phyloP scores from a whole-genome alignment of 1,140 invertebrate species.

The Catajapyx aquilonaris region DNA sequence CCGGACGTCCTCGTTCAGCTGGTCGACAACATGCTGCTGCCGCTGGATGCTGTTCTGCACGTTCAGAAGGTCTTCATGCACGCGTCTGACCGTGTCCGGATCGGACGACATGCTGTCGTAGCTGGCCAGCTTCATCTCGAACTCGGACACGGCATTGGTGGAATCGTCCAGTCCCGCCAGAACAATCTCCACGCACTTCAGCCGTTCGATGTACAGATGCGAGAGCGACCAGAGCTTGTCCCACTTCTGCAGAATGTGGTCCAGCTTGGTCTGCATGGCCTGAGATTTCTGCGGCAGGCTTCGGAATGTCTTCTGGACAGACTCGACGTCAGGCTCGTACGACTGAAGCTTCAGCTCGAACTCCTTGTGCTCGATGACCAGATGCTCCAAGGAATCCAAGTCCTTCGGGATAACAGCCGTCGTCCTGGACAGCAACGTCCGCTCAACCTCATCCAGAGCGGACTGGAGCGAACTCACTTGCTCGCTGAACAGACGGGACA shows the following conservation, averaged over 20 bases:
- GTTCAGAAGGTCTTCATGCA: constrained; percentile 48
- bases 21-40: constrained; percentile 70
- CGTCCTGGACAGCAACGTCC: constrained; percentile 55
- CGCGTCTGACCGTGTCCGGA: constrained; percentile 45
- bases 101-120: constrained; percentile 66
- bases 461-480: constrained; percentile 58
- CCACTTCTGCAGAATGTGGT: constrained; percentile 75
- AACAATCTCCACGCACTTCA: constrained; percentile 81
- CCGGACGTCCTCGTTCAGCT: constrained; percentile 71
- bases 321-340: constrained; percentile 44
- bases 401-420: constrained; percentile 61
- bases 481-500: constrained; percentile 63
- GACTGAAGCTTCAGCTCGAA: constrained; percentile 46
- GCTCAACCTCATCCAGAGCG: constrained; percentile 63
- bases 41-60: constrained; percentile 61
- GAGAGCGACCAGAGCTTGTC: constrained; percentile 70
- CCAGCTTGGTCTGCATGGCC: constrained; percentile 68
- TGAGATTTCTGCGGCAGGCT: constrained; percentile 67
- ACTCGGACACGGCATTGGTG: constrained; percentile 64
- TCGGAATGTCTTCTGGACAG: constrained; percentile 59
- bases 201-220: constrained; percentile 62
- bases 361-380: constrained; percentile 73
- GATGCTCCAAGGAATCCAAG: constrained; percentile 60
- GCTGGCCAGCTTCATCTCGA: constrained; percentile 71
- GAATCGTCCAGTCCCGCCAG: constrained; percentile 76